Conservation (phyloP, 2,888 invertebrate genomes). For the Dorcus hopei region DNA sequence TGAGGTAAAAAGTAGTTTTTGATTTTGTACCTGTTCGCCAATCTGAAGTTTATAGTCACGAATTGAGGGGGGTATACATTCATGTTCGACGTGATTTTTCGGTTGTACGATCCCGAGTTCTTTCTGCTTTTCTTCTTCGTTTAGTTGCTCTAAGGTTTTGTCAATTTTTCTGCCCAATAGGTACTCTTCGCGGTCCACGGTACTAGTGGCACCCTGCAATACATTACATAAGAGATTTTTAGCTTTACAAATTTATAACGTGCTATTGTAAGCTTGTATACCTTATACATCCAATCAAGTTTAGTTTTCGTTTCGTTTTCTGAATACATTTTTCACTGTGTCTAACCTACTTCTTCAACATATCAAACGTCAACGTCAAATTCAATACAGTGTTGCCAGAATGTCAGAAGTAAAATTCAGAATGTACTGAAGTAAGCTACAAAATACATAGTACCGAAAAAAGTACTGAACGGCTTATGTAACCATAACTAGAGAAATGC, state of each 20-base stretch:
- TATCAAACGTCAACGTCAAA: too few relatives aligned
- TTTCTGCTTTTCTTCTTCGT: constrained; percentile 56
- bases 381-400: too few relatives aligned
- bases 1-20: not conserved
- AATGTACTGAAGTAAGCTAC: too few relatives aligned
- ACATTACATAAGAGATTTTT: constrained; percentile 7
- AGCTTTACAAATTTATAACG: not conserved
- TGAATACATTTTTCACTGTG: constrained; percentile 29
- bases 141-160: constrained; percentile 69
- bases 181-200: constrained; percentile 82
- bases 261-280: constrained; percentile 32
- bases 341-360: too few relatives aligned
- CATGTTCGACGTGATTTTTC: constrained; percentile 69
- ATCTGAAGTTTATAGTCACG: constrained; percentile 47
- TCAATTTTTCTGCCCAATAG: constrained; percentile 79
- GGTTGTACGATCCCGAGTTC: constrained; percentile 46
- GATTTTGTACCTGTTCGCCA: constrained; percentile 34
- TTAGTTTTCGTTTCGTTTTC: constrained; percentile 56
- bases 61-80: constrained; percentile 74
- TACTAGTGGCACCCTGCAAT: constrained; percentile 57
- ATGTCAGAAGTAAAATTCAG: too few relatives aligned
- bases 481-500: too few relatives aligned
- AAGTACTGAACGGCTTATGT: too few relatives aligned
- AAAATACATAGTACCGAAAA: too few relatives aligned
- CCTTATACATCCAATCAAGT: constrained; percentile 88